Conservation (phyloP, 2,888 invertebrate genomes). For the Nycteola revayana region DNA sequence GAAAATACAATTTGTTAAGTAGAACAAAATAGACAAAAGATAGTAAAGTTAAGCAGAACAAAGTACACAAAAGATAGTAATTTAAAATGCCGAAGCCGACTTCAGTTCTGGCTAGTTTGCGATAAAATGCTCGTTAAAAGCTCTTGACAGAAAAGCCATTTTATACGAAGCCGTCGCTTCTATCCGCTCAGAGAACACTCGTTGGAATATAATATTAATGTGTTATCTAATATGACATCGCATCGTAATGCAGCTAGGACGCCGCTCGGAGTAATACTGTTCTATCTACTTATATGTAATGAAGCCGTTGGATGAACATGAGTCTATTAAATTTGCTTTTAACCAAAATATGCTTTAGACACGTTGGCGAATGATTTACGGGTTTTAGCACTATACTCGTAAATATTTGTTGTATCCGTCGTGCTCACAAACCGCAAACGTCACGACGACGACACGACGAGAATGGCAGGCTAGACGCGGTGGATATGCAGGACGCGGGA, state of each 20-base stretch:
- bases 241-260: constrained; percentile 1
- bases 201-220: constrained; percentile 13
- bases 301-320: constrained; percentile 11
- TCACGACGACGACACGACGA: constrained; percentile 17
- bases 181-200: constrained; percentile 5
- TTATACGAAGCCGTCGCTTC: constrained; percentile 4
- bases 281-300: constrained; percentile 20
- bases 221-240: constrained; percentile 9
- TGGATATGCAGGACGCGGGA: background rate
- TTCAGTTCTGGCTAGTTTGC: constrained; percentile 21
- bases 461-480: constrained; percentile 11
- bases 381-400: constrained; percentile 34
- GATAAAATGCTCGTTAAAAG: constrained; percentile 25
- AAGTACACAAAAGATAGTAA: constrained; percentile 1
- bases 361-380: constrained; percentile 44
- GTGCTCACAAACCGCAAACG: constrained; percentile 33
- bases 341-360: constrained; percentile 41
- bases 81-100: constrained; percentile 1
- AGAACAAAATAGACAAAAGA: constrained; percentile 1
- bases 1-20: background rate
- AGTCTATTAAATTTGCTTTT: constrained; percentile 42
- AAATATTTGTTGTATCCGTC: constrained; percentile 44
- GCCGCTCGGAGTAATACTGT: constrained; percentile 16
- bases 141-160: constrained; percentile 15
- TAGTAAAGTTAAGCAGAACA: background rate